Percentiles rank a stretch among this genome's conserved stretches.
phyloP scores from a whole-genome alignment of 2,888 invertebrate species.

The Cactoblastis cactorum region DNA sequence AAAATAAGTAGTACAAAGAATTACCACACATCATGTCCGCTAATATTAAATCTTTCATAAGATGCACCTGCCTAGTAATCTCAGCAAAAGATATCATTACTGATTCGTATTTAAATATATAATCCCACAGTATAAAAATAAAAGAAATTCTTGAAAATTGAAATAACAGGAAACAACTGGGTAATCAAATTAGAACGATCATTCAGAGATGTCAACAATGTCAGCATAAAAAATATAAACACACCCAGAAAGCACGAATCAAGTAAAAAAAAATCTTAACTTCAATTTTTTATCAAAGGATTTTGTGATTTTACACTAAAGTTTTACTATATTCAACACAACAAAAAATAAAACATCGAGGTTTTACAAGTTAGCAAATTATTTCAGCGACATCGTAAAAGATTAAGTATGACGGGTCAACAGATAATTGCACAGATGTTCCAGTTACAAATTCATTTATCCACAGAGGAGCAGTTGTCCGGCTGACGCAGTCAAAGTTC shows the following conservation, averaged over 20 bases:
- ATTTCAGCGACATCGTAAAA: not conserved
- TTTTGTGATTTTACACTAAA: no score
- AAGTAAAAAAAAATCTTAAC: no score
- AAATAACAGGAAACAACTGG: no score
- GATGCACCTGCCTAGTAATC: conserved; percentile 51
- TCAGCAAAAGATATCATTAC: conserved; percentile 45
- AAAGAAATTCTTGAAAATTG: no score
- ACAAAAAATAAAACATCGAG: no score
- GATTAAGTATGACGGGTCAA: not conserved
- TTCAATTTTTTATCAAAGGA: no score
- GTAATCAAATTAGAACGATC: not conserved
- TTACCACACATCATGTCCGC: conserved; percentile 51
- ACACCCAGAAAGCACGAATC: no score
- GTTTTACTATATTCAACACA: no score
- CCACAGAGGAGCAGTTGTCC: conserved; percentile 26
- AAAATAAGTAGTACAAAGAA: conserved; percentile 11
- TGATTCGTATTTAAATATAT: not conserved
- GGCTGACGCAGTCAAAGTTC: conserved; percentile 49
- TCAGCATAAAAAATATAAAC: no score
- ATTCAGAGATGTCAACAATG: not conserved
- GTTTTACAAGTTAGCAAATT: not conserved
- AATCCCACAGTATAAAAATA: not conserved
- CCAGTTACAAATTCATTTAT: conserved; percentile 47
- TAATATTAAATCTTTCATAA: conserved; percentile 57
- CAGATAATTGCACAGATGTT: conserved; percentile 44